Conservation (phyloP, 2,797 vertebrate genomes). For the Anguilla marmorata region DNA sequence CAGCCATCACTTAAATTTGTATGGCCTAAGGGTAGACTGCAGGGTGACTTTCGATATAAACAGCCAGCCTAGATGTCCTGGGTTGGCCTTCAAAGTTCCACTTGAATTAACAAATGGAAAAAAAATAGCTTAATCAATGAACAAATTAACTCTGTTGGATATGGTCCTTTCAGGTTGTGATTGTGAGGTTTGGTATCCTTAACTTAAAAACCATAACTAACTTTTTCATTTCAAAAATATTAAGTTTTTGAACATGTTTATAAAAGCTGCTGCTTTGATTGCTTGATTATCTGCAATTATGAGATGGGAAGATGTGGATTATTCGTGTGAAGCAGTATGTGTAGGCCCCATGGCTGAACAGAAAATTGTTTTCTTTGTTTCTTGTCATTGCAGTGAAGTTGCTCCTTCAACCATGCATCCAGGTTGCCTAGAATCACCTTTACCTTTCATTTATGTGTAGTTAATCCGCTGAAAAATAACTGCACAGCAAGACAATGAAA, state of each 20-base stretch:
- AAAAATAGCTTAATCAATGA: not conserved
- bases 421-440: not conserved
- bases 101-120: not conserved
- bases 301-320: not conserved
- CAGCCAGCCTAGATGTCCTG: not conserved
- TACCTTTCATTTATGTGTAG: not conserved
- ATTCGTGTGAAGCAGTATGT: not conserved
- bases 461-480: not conserved
- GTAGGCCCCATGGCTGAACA: not conserved
- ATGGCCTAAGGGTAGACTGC: not conserved
- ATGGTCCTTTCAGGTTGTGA: not conserved
- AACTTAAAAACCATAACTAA: not conserved
- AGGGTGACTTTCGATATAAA: not conserved
- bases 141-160: not conserved
- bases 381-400: not conserved
- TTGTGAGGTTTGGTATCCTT: not conserved
- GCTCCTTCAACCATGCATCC: not conserved
- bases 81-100: not conserved
- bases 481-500: not conserved
- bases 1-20: not conserved
- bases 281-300: not conserved
- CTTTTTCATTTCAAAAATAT: too few species aligned
- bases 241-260: too few species aligned
- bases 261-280: too few species aligned
- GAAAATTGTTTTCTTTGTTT: not conserved